Percentiles rank a stretch among this genome's conserved stretches.
Evolutionary conservation across 2,797 vertebrate genomes (phyloP).

Genomic region (Novumbra hubbsi): DNA sequence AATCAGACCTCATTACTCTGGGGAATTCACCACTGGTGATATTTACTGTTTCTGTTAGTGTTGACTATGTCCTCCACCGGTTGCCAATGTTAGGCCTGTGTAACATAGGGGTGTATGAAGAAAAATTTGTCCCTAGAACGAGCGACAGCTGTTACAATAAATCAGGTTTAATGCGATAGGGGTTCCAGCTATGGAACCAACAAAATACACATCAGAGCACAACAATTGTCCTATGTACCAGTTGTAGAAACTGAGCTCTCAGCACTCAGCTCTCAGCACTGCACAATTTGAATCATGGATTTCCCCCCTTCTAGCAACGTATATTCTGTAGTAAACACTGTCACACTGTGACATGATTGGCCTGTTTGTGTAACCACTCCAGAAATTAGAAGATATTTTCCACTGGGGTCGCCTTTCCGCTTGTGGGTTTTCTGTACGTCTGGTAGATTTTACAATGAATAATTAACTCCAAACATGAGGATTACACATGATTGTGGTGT

Average conservation of each 20-base stretch:
- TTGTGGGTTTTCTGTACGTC: neutral
- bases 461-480: neutral
- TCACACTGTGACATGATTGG: constrained; percentile 1
- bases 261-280: neutral
- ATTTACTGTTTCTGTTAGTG: neutral
- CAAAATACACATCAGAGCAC: neutral
- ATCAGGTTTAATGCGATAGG: neutral
- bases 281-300: neutral
- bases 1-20: neutral
- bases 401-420: neutral
- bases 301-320: neutral
- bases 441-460: neutral
- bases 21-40: neutral
- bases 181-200: neutral
- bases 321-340: neutral
- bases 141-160: neutral
- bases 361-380: neutral
- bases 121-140: neutral
- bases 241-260: neutral
- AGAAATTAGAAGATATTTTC: neutral
- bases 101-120: neutral
- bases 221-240: neutral
- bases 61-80: neutral
- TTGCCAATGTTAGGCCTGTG: neutral
- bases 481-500: too few species aligned